Percentiles rank a stretch among this genome's conserved stretches.
Conservation (phyloP, 2,888 invertebrate species). For the Psococerastis gibbosa region DNA sequence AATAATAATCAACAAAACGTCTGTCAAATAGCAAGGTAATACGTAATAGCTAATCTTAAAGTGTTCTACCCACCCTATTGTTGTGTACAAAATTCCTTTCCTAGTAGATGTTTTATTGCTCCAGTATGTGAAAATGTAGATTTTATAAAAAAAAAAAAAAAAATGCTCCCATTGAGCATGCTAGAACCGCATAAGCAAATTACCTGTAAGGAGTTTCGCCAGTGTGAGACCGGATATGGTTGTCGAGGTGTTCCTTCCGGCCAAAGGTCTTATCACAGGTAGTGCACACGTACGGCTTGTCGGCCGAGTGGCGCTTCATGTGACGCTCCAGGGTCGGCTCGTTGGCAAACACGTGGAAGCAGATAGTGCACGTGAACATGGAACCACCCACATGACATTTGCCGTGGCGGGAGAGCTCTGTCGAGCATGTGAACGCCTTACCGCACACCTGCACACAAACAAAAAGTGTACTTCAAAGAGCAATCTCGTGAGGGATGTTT, state of each 20-base stretch:
- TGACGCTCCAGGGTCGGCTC: conserved; percentile 51
- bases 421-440: conserved; percentile 60
- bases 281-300: conserved; percentile 68
- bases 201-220: conserved; percentile 63
- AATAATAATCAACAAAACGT: conserved; percentile 10
- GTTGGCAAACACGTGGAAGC: conserved; percentile 55
- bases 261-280: conserved; percentile 76
- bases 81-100: too few relatives aligned
- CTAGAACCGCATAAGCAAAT: conserved; percentile 10
- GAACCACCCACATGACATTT: conserved; percentile 67
- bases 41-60: too few relatives aligned
- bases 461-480: too few relatives aligned
- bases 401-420: conserved; percentile 61
- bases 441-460: conserved; percentile 74
- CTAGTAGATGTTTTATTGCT: too few relatives aligned
- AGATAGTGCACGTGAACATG: conserved; percentile 52
- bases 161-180: not conserved
- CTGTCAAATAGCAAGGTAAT: too few relatives aligned
- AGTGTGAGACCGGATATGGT: conserved; percentile 64
- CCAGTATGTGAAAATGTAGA: too few relatives aligned
- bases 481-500: too few relatives aligned
- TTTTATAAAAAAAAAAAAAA: conserved; percentile 1
- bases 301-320: conserved; percentile 62
- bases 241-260: conserved; percentile 70
- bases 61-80: too few relatives aligned